A percentile compares a stretch with the other conserved stretches of the same genome.
These are phyloP conservation scores for Serranus cabrilla DNA, from an alignment of 2,797 vertebrate genomes.

Conservation along the genomic window DNA sequence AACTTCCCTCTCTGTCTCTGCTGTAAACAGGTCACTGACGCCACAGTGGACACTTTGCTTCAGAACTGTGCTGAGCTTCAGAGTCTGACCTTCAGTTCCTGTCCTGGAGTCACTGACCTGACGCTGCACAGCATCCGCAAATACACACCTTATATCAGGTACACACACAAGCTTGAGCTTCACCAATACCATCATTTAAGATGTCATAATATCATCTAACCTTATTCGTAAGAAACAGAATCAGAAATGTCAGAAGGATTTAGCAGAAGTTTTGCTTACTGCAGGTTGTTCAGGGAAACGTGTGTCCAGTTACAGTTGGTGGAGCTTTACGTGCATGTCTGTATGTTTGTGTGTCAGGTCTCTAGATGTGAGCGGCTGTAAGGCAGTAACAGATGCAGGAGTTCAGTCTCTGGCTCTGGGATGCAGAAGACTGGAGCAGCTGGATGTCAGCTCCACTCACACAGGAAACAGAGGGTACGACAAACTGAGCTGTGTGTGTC, in stretches of 20 bases:
- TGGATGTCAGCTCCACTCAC: constrained; percentile 80
- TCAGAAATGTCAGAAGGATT: not conserved
- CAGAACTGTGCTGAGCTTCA: constrained; percentile 68
- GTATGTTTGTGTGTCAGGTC: constrained; percentile 54
- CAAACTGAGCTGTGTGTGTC: not conserved
- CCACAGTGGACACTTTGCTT: constrained; percentile 65
- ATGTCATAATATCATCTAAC: accelerated
- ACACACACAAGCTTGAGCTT: constrained; percentile 2
- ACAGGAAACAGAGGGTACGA: constrained; percentile 75
- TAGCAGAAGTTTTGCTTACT: not conserved
- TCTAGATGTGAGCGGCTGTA: constrained; percentile 80
- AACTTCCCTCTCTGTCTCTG: not conserved
- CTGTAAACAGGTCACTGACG: constrained; percentile 66
- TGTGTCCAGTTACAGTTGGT: not conserved
- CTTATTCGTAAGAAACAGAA: not conserved
- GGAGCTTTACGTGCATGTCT: constrained; percentile 7
- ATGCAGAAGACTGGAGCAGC: constrained; percentile 71
- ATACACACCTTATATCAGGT: constrained; percentile 68
- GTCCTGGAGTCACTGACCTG: constrained; percentile 74
- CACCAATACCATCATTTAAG: too few species aligned
- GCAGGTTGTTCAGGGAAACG: not conserved
- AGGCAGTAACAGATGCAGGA: constrained; percentile 75
- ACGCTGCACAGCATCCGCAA: constrained; percentile 77
- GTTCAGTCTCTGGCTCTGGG: constrained; percentile 74
- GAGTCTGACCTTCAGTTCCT: constrained; percentile 75